Base-by-base conservation (phyloP, 2,888 invertebrate genomes). In the Patella pellucida region DNA sequence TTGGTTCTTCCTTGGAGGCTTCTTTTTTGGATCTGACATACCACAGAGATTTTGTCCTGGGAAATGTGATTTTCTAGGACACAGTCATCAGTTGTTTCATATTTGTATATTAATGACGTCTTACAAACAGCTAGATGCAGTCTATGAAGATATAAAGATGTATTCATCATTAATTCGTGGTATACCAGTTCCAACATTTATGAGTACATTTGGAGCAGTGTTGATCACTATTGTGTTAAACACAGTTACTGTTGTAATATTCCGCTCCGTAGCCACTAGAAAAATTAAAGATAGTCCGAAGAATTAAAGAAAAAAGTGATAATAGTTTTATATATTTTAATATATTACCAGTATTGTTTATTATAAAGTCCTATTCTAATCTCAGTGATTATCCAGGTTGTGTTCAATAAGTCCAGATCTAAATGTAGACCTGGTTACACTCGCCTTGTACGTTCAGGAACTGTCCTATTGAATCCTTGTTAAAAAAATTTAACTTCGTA, bases 51-150 rank as follows among this genome's bases (percentile, higher is more conserved):
- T 87, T 74, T 85, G 83, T 68, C 89, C 89, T 3, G 90, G 90
- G 51, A 82, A 80, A 71, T 91, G 85, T 83, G 90, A 91, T 72
- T 86, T 89, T 76, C 78, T 91, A 15, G 87, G 88, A 41, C 90
- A 90, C 81, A 89, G 90, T 74, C 90, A 91, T 76, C 90, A 90
- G 81, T 80, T 90, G 68, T 91, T 91, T 78, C 90, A 91, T 79
- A 82, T 90, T 27, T 89, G 86, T 78, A 90, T 90, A 72, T 84
- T 87, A 78, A 84, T 89, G 80, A 87, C 87, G 52, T 88, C 89
- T 2, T 82, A 85, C 51, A 85, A 84, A 54, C 89, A 90, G 79
- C 80, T 90, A 72, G 89, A 90, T 78, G 89, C 85, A 3, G 85
- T 90, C 69, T 85, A 86, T 72, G 70, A 84, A n/a, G 90, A 90